Base-by-base conservation (phyloP, 1,140 invertebrate species). In the Leptinotarsa undecemlineata region DNA sequence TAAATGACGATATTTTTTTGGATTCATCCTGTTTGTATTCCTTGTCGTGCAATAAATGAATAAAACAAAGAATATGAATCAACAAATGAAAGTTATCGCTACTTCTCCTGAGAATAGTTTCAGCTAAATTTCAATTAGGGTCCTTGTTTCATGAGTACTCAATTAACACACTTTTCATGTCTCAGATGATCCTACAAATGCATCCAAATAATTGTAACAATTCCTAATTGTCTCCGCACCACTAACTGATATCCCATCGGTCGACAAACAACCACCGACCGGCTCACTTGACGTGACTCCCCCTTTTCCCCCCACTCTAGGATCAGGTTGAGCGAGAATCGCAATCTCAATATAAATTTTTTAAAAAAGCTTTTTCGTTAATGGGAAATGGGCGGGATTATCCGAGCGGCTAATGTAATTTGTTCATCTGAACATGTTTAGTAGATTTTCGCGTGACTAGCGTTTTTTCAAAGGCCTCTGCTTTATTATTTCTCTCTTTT, bases 341-440 rank as follows among this genome's bases (percentile, higher is more conserved):
- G 62, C 64, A 72, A 77, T 79, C 79, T 76, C 78, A 74, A 75
- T 75, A 68, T 74, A 78, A 80, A 80, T 75, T 79, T 81, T 79
- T 77, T 76, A 79, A 81, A 82, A 82, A 82, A 80, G 80, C 81
- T 82, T 79, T 82, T 80, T 80, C 77, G 81, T 81, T 83, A 82
- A 83, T 83, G 82, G 81, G 81, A 80, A 83, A 79, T 79, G 79
- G 81, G 77, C 77, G 81, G 81, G 80, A 81, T 82, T 81, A 82
- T 81, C 77, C 77, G 71, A 76, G 72, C 70, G 74, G 80, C 82
- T 83, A 83, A 83, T 82, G 82, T 83, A 82, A 83, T 83, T 82
- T 82, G 82, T 80, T 82, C 82, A 80, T 82, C 79, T 82, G 78
- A 81, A 82, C 81, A 81, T 82, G 79, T 83, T 82, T 81, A 83